Evolutionary conservation across 2,113 vertebrate genomes (phyloP), one percentile per base, ranked within the genome.

Genomic region (Pygoscelis adeliae): DNA sequence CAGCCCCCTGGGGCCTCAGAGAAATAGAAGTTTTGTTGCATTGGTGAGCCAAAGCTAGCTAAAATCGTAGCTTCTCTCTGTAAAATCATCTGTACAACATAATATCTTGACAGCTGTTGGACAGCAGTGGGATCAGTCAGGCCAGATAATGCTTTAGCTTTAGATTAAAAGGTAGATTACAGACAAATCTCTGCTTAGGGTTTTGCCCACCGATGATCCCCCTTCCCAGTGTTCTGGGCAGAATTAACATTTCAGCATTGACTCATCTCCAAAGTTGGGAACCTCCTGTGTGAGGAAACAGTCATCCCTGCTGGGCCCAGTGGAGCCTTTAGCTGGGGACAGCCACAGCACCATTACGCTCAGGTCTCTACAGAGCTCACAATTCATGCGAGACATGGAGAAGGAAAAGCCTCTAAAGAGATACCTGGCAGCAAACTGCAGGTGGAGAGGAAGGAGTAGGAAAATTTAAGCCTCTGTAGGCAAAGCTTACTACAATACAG

Each of bases 311-410:
- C 65, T 26, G 38, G 32, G n/a, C 58, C 36, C 44, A 11, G 34
- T 6, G 3, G 23, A 59, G n/a, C 13, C 40, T 38, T 50, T 38
- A 47, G 13, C 14, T 6, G 2, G 6, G 5, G n/a, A 46, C 53
- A 90, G 22, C 21, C 50, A 65, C 16, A 46, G 32, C n/a, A 44
- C 7, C 2, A 2, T 71, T 59, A 47, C 0, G 0, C 50, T 38
- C 34, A 6, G 10, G 16, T 79, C 6, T 52, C 61, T 19, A 34
- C 6, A 29, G 42, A 86, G 47, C 10, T 19, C 15, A 0, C 21
- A 47, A 9, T 44, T 53, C 38, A 26, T 10, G 4, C 0, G 1
- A 13, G 34, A 71, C 32, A 20, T 3, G 9, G 27, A 67, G 32
- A 63, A 22, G 15, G 13, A 13, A 72, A 59, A 53, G 18, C 34